Evolutionary conservation across 1,140 invertebrate genomes (phyloP).

Genomic region (Drosophila oshimai): DNA sequence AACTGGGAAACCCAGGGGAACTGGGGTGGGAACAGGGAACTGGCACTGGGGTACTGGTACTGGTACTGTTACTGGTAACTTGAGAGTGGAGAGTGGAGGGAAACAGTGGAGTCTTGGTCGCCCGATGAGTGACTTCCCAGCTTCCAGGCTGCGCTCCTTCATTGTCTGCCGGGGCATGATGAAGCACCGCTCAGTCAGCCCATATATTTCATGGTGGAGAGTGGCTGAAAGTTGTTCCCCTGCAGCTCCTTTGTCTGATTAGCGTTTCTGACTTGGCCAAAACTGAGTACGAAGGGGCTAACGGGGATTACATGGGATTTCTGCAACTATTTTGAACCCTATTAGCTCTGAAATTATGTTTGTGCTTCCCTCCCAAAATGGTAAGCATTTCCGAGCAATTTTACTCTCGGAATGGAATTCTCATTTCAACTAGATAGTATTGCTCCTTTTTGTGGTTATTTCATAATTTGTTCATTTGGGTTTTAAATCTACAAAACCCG

Average conservation of each 20-base stretch:
- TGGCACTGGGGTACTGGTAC: no score
- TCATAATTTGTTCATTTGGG: neutral
- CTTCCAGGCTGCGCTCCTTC: slow-evolving; percentile 31
- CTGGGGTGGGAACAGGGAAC: neutral
- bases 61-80: neutral
- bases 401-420: neutral
- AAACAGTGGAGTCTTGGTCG: slow-evolving; percentile 7
- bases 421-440: neutral
- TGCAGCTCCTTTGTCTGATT: slow-evolving; percentile 29
- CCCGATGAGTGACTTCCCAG: slow-evolving; percentile 39
- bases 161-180: slow-evolving; percentile 45
- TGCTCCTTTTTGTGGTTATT: neutral
- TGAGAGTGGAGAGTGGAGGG: neutral
- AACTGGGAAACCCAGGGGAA: slow-evolving; percentile 8
- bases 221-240: neutral
- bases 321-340: slow-evolving; percentile 27
- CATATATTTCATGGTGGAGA: slow-evolving; percentile 30
- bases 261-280: slow-evolving; percentile 34
- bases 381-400: neutral
- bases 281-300: slow-evolving; percentile 12
- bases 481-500: neutral
- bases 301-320: slow-evolving; percentile 23
- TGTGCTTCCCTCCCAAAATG: neutral
- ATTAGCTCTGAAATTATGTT: slow-evolving; percentile 23
- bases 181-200: slow-evolving; percentile 42